phyloP scores from a whole-genome alignment of 1,140 invertebrate species.

The Anagrus nilaparvatae region DNA sequence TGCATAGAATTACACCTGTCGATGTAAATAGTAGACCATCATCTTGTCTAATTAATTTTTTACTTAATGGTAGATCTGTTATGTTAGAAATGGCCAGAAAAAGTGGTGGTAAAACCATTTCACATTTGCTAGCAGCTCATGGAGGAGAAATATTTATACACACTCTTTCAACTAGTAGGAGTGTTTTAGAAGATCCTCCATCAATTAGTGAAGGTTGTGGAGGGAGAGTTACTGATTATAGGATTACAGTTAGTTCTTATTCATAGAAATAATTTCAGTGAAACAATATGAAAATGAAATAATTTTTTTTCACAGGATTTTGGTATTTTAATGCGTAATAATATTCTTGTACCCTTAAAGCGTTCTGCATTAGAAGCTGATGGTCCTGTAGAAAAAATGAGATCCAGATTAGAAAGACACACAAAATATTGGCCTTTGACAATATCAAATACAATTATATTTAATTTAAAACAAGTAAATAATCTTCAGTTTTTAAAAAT shows the following conservation, averaged over 20 bases:
- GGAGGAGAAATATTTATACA: conserved; percentile 96
- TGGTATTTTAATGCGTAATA: conserved; percentile 76
- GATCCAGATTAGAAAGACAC: conserved; percentile 59
- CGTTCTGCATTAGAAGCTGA: conserved; percentile 34
- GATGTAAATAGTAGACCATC: conserved; percentile 93
- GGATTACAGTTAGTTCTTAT: conserved; percentile 52
- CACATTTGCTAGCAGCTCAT: conserved; percentile 86
- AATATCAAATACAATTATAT: conserved; percentile 81
- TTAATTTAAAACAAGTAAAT: conserved; percentile 71
- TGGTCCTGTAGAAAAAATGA: conserved; percentile 49
- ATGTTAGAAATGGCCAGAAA: conserved; percentile 88
- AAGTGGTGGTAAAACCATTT: conserved; percentile 77
- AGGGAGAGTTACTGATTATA: conserved; percentile 87
- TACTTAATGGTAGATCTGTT: conserved; percentile 85
- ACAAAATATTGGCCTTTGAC: conserved; percentile 91
- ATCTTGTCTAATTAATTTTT: conserved; percentile 92
- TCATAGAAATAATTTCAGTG: not conserved
- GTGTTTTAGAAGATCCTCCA: conserved; percentile 88
- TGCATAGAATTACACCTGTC: conserved; percentile 86
- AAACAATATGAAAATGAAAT: not conserved
- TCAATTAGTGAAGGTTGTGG: conserved; percentile 89
- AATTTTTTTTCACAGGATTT: conserved; percentile 57
- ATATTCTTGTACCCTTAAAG: conserved; percentile 64
- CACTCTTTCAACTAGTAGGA: conserved; percentile 72
- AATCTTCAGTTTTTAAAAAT: conserved; percentile 11